These are phyloP conservation scores for Pemphigus obesinymphae DNA, from an alignment of 1,140 invertebrate species.

Conservation along the genomic window DNA sequence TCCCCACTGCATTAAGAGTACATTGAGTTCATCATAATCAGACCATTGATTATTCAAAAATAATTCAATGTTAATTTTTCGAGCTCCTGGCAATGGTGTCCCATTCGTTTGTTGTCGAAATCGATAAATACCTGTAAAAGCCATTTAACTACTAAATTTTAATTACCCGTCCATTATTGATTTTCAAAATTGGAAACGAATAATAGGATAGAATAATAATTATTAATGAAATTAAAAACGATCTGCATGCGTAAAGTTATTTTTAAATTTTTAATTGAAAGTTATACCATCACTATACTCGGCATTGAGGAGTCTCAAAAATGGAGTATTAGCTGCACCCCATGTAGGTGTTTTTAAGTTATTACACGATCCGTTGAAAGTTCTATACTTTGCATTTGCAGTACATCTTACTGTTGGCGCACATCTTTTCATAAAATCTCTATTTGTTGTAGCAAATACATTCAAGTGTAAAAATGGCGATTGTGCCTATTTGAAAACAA, in stretches of 20 bases:
- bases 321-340: conserved; percentile 78
- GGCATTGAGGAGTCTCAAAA: conserved; percentile 69
- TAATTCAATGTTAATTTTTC: conserved; percentile 7
- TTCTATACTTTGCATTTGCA: conserved; percentile 62
- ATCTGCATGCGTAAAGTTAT: too few species aligned
- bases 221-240: too few species aligned
- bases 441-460: not conserved
- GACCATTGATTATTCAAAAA: conserved; percentile 15
- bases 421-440: conserved; percentile 22
- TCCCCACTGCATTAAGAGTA: conserved; percentile 56
- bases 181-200: too few species aligned
- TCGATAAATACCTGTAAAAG: conserved; percentile 22
- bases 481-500: conserved; percentile 7
- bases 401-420: conserved; percentile 7
- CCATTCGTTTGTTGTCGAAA: not conserved
- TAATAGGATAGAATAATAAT: too few species aligned
- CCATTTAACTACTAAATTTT: not conserved
- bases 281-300: conserved; percentile 71
- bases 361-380: conserved; percentile 85
- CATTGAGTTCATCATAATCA: conserved; percentile 48
- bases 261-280: too few species aligned
- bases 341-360: conserved; percentile 83
- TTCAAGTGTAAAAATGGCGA: conserved; percentile 15
- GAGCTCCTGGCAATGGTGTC: not conserved
- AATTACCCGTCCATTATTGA: too few species aligned